phyloP scores from a whole-genome alignment of 2,113 vertebrate genomes.

The Ariopsis seemanni region DNA sequence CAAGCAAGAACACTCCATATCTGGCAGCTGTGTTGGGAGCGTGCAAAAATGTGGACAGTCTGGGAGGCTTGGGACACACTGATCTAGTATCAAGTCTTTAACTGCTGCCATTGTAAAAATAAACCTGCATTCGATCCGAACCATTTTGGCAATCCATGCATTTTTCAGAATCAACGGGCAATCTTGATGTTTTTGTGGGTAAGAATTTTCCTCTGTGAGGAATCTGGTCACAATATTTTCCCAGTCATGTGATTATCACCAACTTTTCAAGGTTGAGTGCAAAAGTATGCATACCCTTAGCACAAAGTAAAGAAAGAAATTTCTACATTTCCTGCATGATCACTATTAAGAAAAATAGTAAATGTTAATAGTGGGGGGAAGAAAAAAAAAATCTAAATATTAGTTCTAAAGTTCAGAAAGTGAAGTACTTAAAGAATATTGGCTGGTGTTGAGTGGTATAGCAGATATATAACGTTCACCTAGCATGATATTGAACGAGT shows the following conservation, averaged over 20 bases:
- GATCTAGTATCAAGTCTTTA: not conserved
- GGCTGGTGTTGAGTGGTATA: too few species aligned
- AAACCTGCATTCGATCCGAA: not conserved
- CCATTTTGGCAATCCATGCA: conserved; percentile 20
- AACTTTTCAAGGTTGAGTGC: not conserved
- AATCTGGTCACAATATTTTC: conserved; percentile 47
- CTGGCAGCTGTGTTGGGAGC: not conserved
- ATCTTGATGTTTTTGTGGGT: not conserved
- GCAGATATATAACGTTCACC: too few species aligned
- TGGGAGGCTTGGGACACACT: not conserved
- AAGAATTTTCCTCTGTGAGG: conserved; percentile 71
- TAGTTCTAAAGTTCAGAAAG: not conserved
- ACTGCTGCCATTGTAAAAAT: conserved; percentile 33
- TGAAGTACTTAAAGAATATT: not conserved
- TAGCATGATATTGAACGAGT: too few species aligned
- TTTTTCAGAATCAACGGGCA: conserved; percentile 32
- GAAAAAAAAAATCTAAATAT: not conserved
- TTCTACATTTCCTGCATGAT: not conserved
- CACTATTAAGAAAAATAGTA: not conserved
- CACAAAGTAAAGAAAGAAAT: not conserved
- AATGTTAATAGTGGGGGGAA: not conserved
- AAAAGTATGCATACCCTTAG: not conserved
- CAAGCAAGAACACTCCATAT: not conserved
- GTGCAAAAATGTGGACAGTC: not conserved
- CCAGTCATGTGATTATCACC: conserved; percentile 23